phyloP scores from a whole-genome alignment of 1,140 invertebrate genomes.

The Stegodyphus dumicola region DNA sequence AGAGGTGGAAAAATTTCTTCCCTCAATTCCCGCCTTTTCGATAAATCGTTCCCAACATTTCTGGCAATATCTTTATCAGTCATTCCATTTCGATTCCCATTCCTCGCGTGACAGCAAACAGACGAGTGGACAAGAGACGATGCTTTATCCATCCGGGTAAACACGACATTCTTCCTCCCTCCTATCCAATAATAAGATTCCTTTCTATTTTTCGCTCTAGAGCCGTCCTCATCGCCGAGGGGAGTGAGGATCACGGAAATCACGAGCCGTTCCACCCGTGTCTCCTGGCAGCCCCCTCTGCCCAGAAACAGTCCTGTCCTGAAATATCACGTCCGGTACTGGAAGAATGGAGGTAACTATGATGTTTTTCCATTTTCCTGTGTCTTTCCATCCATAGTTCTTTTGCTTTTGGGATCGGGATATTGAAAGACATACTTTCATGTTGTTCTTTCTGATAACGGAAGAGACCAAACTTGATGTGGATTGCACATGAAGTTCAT shows the following conservation, averaged over 20 bases:
- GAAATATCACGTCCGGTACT: slow-evolving; percentile 58
- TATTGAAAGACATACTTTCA: neutral
- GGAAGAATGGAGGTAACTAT: slow-evolving; percentile 57
- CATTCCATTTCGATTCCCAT: neutral
- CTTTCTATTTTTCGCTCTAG: slow-evolving; percentile 32
- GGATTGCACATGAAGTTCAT: no score
- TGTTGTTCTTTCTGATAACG: neutral
- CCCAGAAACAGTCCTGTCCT: slow-evolving; percentile 56
- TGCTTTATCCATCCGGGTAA: slow-evolving; percentile 23
- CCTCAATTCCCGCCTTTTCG: neutral
- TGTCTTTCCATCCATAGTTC: no score
- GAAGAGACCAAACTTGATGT: no score
- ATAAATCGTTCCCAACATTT: slow-evolving; percentile 30
- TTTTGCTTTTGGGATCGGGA: no score
- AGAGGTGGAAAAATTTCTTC: neutral
- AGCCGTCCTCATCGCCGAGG: slow-evolving; percentile 42
- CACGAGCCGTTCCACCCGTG: slow-evolving; percentile 43
- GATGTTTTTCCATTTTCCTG: no score
- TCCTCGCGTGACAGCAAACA: neutral
- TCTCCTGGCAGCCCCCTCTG: slow-evolving; percentile 54
- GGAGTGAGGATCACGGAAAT: slow-evolving; percentile 55
- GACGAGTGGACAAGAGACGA: neutral
- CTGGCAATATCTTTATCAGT: neutral
- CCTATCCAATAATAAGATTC: slow-evolving; percentile 18
- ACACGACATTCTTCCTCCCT: slow-evolving; percentile 12